Percentiles rank a stretch among this genome's conserved stretches.
These are phyloP conservation scores for Caenorhabditis wallacei DNA, from an alignment of 2,888 invertebrate genomes.

Conservation along the genomic window DNA sequence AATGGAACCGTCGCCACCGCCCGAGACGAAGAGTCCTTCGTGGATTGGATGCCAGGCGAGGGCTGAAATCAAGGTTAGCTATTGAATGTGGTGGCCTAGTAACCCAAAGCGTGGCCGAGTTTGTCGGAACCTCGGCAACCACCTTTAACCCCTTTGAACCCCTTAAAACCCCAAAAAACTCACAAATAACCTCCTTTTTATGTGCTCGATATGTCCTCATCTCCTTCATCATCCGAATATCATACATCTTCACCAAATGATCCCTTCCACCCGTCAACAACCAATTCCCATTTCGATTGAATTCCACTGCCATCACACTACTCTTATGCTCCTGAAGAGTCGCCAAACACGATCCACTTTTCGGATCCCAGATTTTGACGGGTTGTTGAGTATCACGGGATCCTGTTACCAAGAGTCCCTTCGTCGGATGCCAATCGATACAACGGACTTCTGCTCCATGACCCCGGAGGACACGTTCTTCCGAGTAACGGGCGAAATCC, in stretches of 20 bases:
- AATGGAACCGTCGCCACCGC: conserved; percentile 98
- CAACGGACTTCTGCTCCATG: conserved; percentile 85
- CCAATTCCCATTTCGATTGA: conserved; percentile 99
- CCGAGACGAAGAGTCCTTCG: conserved; percentile 96
- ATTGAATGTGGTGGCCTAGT: no score
- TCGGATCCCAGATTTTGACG: conserved; percentile 99
- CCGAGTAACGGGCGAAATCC: conserved; percentile 95
- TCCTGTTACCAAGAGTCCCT: conserved; percentile 96
- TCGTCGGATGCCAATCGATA: conserved; percentile 99
- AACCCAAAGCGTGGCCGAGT: no score
- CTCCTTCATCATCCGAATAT: conserved; percentile 96
- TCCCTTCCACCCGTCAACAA: conserved; percentile 85
- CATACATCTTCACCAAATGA: conserved; percentile 93
- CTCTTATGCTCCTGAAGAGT: conserved; percentile 99
- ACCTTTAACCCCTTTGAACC: no score
- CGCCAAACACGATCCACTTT: conserved; percentile 94
- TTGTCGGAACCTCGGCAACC: no score
- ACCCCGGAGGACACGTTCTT: conserved; percentile 91
- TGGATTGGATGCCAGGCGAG: conserved; percentile 98
- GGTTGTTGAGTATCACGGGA: conserved; percentile 99
- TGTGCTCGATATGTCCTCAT: conserved; percentile 98
- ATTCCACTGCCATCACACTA: conserved; percentile 98
- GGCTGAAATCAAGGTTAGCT: conserved; percentile 83
- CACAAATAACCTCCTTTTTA: conserved; percentile 93
- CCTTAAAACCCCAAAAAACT: conserved; percentile 64